These are phyloP conservation scores for Melitaea athalia DNA, from an alignment of 2,888 invertebrate species.

Conservation along the genomic window DNA sequence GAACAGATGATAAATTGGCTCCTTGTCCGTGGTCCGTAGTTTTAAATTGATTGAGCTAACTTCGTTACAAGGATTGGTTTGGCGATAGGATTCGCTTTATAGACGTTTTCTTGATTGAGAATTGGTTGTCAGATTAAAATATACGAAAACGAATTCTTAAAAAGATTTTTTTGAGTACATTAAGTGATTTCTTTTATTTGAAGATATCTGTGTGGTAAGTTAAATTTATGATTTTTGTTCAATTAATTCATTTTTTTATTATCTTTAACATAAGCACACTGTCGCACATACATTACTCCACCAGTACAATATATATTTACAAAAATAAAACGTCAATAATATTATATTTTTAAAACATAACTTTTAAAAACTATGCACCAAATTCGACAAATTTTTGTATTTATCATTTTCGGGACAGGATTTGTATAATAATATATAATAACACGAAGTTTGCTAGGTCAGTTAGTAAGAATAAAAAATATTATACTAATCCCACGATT, in stretches of 20 bases:
- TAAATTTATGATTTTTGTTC: background rate
- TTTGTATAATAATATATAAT: no score
- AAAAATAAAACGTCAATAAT: no score
- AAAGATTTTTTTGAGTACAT: background rate
- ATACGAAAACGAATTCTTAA: background rate
- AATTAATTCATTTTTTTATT: background rate
- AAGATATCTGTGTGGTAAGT: background rate
- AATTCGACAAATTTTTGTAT: no score
- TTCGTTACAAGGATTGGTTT: slow-evolving; percentile 36
- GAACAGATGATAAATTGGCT: slow-evolving; percentile 47
- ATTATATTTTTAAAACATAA: no score
- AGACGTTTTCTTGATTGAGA: slow-evolving; percentile 10
- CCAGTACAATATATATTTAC: no score
- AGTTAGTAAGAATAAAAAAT: no score
- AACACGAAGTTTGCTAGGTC: no score
- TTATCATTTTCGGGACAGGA: no score
- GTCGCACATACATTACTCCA: no score
- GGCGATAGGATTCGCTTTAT: slow-evolving; percentile 19
- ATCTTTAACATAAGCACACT: no score
- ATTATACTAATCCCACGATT: no score
- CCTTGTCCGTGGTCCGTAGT: slow-evolving; percentile 44
- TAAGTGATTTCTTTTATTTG: background rate
- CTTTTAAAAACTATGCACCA: no score
- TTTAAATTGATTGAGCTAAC: slow-evolving; percentile 46
- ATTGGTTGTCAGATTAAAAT: background rate